These are phyloP conservation scores for Anneissia japonica DNA, from an alignment of 35 echinoderm and acorn worm genomes.

Conservation along the genomic window DNA sequence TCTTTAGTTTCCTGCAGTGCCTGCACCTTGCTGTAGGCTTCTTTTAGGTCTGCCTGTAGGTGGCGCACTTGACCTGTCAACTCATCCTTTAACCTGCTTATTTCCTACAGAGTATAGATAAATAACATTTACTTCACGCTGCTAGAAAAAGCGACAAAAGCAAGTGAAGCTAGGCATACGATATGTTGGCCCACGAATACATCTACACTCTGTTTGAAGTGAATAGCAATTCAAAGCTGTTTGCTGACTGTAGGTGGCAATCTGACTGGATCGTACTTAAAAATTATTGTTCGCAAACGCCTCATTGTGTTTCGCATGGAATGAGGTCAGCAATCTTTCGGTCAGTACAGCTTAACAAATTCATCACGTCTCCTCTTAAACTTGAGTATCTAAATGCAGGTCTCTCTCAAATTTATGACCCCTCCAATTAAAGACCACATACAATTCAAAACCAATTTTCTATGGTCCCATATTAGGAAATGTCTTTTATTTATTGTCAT, in stretches of 20 bases:
- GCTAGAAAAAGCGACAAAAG: background rate
- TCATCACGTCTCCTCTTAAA: too few relatives aligned
- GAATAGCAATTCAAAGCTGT: background rate
- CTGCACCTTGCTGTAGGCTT: background rate
- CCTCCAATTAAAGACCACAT: too few relatives aligned
- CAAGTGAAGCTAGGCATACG: background rate
- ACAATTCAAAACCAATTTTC: too few relatives aligned
- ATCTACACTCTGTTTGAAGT: background rate
- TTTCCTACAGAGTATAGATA: background rate
- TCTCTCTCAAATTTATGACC: too few relatives aligned
- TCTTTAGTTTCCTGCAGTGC: background rate
- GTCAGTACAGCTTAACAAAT: too few relatives aligned
- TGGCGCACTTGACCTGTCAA: background rate
- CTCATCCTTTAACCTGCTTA: background rate
- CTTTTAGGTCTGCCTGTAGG: conserved; percentile 4
- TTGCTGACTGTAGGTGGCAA: background rate
- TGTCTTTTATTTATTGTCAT: too few relatives aligned
- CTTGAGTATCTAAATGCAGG: too few relatives aligned
- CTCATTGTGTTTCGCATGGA: too few relatives aligned
- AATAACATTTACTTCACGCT: too few relatives aligned
- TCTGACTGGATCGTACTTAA: background rate
- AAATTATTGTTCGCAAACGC: too few relatives aligned
- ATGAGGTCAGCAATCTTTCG: too few relatives aligned
- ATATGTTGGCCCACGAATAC: background rate
- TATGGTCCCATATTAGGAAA: too few relatives aligned